These are phyloP conservation scores for Schlechtendalia chinensis DNA, from an alignment of 1,140 invertebrate genomes.

Conservation along the genomic window DNA sequence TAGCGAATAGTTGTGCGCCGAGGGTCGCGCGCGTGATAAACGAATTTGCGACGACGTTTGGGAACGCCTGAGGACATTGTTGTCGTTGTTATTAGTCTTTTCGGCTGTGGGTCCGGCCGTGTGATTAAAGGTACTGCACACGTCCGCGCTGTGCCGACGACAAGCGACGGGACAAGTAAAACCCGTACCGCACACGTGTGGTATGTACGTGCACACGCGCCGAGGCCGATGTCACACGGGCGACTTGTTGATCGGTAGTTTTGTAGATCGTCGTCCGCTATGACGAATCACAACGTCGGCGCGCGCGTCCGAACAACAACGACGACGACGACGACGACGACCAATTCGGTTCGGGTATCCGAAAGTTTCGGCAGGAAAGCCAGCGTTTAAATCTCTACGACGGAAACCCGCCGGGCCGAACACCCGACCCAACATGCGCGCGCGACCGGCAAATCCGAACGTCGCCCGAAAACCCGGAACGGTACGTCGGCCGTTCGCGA, in stretches of 20 bases:
- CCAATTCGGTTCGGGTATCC: too few relatives aligned
- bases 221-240: slow-evolving; percentile 24
- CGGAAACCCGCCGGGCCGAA: background rate
- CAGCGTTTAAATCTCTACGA: slow-evolving; percentile 43
- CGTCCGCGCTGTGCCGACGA: background rate
- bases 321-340: too few relatives aligned
- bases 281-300: background rate
- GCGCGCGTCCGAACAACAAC: too few relatives aligned
- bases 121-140: slow-evolving; percentile 26
- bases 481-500: background rate
- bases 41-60: too few relatives aligned
- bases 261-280: background rate
- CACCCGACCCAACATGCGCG: background rate
- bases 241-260: slow-evolving; percentile 44
- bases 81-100: too few relatives aligned
- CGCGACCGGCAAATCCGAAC: background rate
- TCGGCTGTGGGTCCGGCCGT: slow-evolving; percentile 33
- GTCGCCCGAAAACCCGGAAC: too few relatives aligned
- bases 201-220: too few relatives aligned
- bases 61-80: slow-evolving; percentile 1
- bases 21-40: too few relatives aligned
- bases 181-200: too few relatives aligned
- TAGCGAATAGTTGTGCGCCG: too few relatives aligned
- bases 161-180: too few relatives aligned
- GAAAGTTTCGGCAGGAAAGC: background rate